Conservation (phyloP, 2,797 vertebrate species). For the Helarctos malayanus region DNA sequence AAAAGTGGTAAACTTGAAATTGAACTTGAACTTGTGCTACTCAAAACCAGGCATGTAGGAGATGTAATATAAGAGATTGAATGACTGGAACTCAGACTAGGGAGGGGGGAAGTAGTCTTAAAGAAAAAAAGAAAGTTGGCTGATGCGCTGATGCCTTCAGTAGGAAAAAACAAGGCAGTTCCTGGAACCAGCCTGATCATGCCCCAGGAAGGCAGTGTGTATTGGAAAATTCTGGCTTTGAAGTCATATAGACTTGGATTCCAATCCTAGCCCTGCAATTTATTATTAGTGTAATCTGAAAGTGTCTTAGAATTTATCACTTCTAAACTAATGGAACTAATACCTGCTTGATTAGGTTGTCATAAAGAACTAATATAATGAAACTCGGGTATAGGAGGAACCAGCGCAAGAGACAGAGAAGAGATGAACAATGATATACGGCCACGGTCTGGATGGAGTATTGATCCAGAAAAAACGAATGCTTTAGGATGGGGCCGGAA, state of each 20-base stretch:
- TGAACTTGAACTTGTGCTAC: background rate
- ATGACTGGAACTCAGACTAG: background rate
- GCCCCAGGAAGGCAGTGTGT: background rate
- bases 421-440: fast-evolving
- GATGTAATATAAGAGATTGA: background rate
- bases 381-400: background rate
- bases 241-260: background rate
- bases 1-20: background rate
- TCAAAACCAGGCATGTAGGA: background rate
- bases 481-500: background rate
- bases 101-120: background rate
- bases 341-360: background rate
- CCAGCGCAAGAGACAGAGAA: background rate
- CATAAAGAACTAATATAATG: background rate
- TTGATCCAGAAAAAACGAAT: background rate
- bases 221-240: background rate
- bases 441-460: background rate
- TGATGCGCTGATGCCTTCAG: background rate
- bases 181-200: background rate
- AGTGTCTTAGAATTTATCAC: background rate
- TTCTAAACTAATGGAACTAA: conserved; percentile 14
- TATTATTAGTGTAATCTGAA: background rate
- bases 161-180: background rate
- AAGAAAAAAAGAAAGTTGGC: background rate
- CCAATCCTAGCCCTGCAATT: background rate